A percentile compares a stretch with the other conserved stretches of the same genome.
phyloP scores from a whole-genome alignment of 1,140 invertebrate species.

The Bombus sylvicola region DNA sequence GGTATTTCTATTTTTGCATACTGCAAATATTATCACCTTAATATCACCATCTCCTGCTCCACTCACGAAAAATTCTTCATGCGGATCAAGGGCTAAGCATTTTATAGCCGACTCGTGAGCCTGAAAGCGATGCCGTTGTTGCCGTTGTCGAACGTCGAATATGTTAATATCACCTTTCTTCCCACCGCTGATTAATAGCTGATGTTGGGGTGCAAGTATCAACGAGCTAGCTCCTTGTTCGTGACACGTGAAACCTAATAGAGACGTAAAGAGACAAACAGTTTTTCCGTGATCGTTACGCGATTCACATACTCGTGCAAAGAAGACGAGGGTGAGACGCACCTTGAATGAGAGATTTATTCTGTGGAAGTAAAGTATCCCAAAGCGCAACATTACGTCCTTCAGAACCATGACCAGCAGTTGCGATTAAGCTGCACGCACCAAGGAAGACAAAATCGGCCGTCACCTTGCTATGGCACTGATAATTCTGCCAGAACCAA shows the following conservation, averaged over 20 bases:
- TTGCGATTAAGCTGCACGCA: slow-evolving; percentile 98
- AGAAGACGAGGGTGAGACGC: background rate
- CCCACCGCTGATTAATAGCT: slow-evolving; percentile 96
- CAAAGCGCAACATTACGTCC: slow-evolving; percentile 99
- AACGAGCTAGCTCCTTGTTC: slow-evolving; percentile 95
- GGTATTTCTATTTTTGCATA: slow-evolving; percentile 59
- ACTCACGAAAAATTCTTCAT: slow-evolving; percentile 98
- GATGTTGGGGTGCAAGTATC: slow-evolving; percentile 95
- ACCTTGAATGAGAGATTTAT: slow-evolving; percentile 95
- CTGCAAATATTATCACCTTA: slow-evolving; percentile 88
- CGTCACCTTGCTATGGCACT: slow-evolving; percentile 98
- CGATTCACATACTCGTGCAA: background rate
- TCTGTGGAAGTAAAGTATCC: slow-evolving; percentile 98
- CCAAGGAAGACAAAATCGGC: slow-evolving; percentile 99
- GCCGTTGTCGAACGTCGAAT: slow-evolving; percentile 95
- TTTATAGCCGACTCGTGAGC: slow-evolving; percentile 97
- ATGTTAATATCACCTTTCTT: slow-evolving; percentile 98
- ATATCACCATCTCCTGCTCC: slow-evolving; percentile 99
- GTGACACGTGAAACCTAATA: slow-evolving; percentile 93
- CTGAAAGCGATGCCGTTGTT: slow-evolving; percentile 93
- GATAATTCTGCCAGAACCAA: slow-evolving; percentile 89
- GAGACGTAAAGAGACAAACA: slow-evolving; percentile 47
- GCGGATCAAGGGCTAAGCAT: slow-evolving; percentile 96
- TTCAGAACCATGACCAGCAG: slow-evolving; percentile 97
- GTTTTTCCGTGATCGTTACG: background rate